Base-by-base conservation (phyloP, 2,888 invertebrate species). In the Nemotelus nigrinus region DNA sequence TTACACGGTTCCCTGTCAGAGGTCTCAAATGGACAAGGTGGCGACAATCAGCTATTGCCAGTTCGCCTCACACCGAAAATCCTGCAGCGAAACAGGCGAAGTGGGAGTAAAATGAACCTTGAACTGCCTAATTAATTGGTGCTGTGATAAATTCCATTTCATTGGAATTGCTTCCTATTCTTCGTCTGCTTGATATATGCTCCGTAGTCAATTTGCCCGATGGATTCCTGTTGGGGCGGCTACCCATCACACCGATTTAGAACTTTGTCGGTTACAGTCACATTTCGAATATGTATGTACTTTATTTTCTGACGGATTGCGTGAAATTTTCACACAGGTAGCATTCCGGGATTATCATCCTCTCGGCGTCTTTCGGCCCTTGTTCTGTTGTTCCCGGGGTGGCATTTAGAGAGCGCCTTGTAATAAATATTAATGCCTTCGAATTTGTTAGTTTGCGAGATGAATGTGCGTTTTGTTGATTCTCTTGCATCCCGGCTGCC, bases 381-480 rank as follows among this genome's bases (percentile, higher is more conserved):
- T 48, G 57, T 43, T 44, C 5, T 47, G 25, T n/a, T 43, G n/a
- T 8, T 4, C 53, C 48, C 70, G 50, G 5, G 53, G n/a, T 3
- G 45, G 45, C n/a, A 60, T 68, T 72, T 45, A 45, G 58, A 60
- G 68, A 48, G 71, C 44, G 71, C 58, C 58, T 45, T 39, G 47
- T 72, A 72, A 72, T 72, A 72, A 72, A 72, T 72, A 72, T 58
- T 58, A 60, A 72, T 72, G 72, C 47, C 47, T 72, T 58, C 60
- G 72, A 72, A 72, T 72, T 58, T 72, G 58, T 58, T 58, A 44
- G 60, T 3, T 57, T 8, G 72, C 8, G 60, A 44, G 72, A 47
- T 47, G 72, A 58, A 72, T 58, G 48, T 60, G 45, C 4, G 47
- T 7, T 68, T 58, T 60, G 48, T 58, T 50, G 5, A 8, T 60